Evolutionary conservation across 35 echinoderm and acorn worm species (phyloP).

Genomic region (Heliocidaris tuberculata): DNA sequence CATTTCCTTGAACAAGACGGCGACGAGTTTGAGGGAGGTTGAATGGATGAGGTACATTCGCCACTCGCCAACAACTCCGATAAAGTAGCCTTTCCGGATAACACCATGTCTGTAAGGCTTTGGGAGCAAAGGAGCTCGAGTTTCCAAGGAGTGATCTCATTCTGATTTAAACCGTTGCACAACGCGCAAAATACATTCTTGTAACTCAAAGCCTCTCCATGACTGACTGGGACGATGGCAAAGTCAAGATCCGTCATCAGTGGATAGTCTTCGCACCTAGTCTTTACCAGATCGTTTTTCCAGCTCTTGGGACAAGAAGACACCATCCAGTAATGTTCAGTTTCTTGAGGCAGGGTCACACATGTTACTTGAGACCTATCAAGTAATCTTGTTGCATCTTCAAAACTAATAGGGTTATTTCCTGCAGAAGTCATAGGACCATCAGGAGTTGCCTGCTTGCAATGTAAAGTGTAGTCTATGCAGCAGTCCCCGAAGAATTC

Average conservation of each 20-base stretch:
- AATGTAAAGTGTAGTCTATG: not conserved
- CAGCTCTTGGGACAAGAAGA: not conserved
- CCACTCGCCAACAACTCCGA: not conserved
- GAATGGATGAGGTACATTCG: not conserved
- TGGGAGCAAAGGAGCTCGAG: not conserved
- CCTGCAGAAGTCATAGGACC: not conserved
- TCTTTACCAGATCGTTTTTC: not conserved
- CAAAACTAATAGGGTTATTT: not conserved
- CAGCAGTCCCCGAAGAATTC: constrained; percentile 32
- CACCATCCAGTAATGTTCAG: constrained; percentile 17
- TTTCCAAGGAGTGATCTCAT: not conserved
- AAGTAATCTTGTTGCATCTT: not conserved
- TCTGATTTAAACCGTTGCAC: not conserved
- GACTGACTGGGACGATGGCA: not conserved
- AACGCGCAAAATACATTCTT: constrained; percentile 22
- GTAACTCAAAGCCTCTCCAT: not conserved
- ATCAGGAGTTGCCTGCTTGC: not conserved
- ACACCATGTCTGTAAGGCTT: not conserved
- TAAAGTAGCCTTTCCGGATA: not conserved
- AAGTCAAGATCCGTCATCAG: not conserved
- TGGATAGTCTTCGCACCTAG: constrained; percentile 29
- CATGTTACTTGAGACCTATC: not conserved
- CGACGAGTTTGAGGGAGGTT: not conserved
- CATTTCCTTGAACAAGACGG: constrained; percentile 7
- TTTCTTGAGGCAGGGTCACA: not conserved